A percentile compares a stretch with the other conserved stretches of the same genome.
Evolutionary conservation across 2,888 invertebrate genomes (phyloP).

Genomic region (Rotaria macrura): DNA sequence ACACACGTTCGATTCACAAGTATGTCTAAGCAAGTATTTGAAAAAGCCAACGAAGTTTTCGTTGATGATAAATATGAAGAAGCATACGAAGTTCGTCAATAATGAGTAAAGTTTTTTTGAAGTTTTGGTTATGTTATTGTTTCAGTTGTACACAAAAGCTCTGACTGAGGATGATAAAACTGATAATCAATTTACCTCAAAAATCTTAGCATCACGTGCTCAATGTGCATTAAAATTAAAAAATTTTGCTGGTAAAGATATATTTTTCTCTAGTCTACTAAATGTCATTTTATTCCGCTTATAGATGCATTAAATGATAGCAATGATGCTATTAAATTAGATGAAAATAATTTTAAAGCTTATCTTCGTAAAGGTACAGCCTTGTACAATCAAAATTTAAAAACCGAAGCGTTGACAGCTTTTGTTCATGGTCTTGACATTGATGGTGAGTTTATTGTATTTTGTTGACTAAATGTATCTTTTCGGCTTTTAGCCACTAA

Average conservation of each 20-base stretch:
- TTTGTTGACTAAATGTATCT: background rate
- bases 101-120: background rate
- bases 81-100: background rate
- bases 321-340: background rate
- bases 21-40: background rate
- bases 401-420: background rate
- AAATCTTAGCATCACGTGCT: background rate
- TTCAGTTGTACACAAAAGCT: background rate
- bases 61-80: constrained; percentile 11
- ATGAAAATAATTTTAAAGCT: background rate
- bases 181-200: background rate
- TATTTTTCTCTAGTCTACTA: background rate
- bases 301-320: constrained; percentile 18
- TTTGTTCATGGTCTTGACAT: background rate
- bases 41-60: background rate
- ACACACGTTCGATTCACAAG: background rate
- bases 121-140: background rate
- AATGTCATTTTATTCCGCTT: background rate
- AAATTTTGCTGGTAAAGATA: background rate
- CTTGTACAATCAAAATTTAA: background rate
- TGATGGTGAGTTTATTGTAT: background rate
- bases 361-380: background rate
- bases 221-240: background rate
- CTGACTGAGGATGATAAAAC: background rate
- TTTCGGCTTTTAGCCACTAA: background rate